A percentile compares a stretch with the other conserved stretches of the same genome.
These are phyloP conservation scores for Saturnia pavonia DNA, from an alignment of 2,888 invertebrate genomes.

Conservation along the genomic window DNA sequence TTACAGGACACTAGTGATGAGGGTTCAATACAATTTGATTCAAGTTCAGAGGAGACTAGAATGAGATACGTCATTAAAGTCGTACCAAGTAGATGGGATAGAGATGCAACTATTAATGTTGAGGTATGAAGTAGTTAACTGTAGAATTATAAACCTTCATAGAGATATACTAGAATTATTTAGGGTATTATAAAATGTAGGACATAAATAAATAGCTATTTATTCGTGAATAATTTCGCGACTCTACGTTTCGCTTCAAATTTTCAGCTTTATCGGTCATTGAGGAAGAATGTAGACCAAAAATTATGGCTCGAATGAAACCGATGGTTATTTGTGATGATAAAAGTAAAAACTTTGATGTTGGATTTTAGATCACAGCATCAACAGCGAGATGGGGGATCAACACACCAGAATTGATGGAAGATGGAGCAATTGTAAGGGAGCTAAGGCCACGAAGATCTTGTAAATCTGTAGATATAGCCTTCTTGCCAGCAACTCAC, in stretches of 20 bases:
- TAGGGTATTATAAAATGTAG: too few relatives aligned
- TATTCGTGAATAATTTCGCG: too few relatives aligned
- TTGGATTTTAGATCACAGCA: slow-evolving; percentile 54
- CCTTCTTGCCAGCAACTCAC: slow-evolving; percentile 68
- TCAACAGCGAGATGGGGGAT: slow-evolving; percentile 68
- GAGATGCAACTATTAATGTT: slow-evolving; percentile 51
- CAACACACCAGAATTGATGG: slow-evolving; percentile 60
- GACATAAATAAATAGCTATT: too few relatives aligned
- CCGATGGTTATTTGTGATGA: too few relatives aligned
- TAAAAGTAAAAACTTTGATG: too few relatives aligned
- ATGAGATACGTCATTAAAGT: slow-evolving; percentile 69
- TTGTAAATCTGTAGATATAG: slow-evolving; percentile 66
- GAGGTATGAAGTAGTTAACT: slow-evolving; percentile 46
- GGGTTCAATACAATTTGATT: slow-evolving; percentile 70
- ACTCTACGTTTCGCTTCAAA: too few relatives aligned
- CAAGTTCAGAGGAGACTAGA: slow-evolving; percentile 70
- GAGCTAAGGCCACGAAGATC: slow-evolving; percentile 65
- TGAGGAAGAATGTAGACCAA: too few relatives aligned
- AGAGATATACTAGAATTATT: too few relatives aligned
- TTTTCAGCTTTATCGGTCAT: too few relatives aligned
- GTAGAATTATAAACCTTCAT: background rate
- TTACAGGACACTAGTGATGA: slow-evolving; percentile 74
- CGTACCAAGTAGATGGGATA: slow-evolving; percentile 57
- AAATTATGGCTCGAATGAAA: too few relatives aligned
- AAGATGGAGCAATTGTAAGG: slow-evolving; percentile 61